Conservation (phyloP, 2,888 invertebrate genomes). For the Epistrophella euchroma region DNA sequence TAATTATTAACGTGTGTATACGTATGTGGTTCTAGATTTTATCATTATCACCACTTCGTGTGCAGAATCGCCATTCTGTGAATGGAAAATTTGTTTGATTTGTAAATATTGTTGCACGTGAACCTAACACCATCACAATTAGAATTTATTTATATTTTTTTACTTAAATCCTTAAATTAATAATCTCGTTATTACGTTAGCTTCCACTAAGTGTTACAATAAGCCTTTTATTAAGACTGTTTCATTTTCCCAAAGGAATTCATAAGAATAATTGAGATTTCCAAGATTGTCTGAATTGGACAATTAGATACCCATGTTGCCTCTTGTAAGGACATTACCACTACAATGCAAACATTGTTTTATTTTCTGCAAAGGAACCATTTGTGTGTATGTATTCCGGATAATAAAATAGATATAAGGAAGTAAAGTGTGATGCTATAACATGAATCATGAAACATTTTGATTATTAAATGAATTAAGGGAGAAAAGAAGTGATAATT, state of each 20-base stretch:
- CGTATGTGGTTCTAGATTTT: conserved; percentile 20
- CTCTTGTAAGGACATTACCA: conserved; percentile 16
- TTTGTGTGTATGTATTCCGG: neutral
- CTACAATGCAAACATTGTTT: conserved; percentile 11
- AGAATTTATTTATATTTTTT: conserved; percentile 12
- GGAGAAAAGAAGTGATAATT: conserved; percentile 40
- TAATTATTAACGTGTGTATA: neutral
- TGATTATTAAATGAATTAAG: conserved; percentile 37
- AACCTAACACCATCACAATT: neutral
- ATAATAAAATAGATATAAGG: neutral
- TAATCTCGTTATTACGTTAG: conserved; percentile 16
- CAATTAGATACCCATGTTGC: conserved; percentile 37
- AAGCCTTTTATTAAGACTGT: conserved; percentile 15
- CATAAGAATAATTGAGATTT: conserved; percentile 40
- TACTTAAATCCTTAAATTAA: conserved; percentile 33
- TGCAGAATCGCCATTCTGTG: conserved; percentile 7
- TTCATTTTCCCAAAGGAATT: conserved; percentile 25
- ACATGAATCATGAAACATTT: conserved; percentile 18
- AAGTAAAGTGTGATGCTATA: conserved; percentile 16
- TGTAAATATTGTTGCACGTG: conserved; percentile 21
- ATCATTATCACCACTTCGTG: conserved; percentile 27
- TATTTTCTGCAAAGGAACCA: conserved; percentile 1
- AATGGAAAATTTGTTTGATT: neutral
- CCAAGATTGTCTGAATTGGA: conserved; percentile 16
- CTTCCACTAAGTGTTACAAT: conserved; percentile 22